Conservation (phyloP, 2,797 vertebrate species). For the Sebastes taczanowskii region DNA sequence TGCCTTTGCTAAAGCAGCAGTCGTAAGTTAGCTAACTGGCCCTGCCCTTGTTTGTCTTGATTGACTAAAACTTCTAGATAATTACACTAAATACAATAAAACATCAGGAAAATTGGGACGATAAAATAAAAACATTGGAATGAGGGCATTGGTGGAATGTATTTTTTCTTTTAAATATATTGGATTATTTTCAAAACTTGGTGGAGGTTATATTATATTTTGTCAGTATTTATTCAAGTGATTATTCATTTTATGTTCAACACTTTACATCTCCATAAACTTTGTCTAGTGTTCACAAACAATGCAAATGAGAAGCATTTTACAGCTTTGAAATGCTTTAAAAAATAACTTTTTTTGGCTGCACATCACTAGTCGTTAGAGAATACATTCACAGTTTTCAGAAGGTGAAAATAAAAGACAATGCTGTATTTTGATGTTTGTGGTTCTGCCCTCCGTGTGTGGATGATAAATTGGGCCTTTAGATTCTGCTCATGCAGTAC, state of each 20-base stretch:
- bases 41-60: neutral
- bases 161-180: neutral
- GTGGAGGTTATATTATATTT: neutral
- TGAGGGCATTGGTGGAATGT: neutral
- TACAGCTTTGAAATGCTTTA: neutral
- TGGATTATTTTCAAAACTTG: neutral
- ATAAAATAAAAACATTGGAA: neutral
- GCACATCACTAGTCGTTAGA: neutral
- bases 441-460: neutral
- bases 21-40: too few species aligned
- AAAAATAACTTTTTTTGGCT: neutral
- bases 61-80: neutral
- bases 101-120: neutral
- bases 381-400: neutral
- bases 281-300: neutral
- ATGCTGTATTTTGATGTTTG: neutral
- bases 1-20: too few species aligned
- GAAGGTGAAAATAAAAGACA: neutral
- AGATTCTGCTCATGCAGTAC: constrained; percentile 20
- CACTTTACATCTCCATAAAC: neutral
- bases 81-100: neutral
- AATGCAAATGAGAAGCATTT: neutral
- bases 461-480: neutral
- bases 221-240: neutral
- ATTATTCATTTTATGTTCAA: neutral